Evolutionary conservation across 1,140 invertebrate species (phyloP), one percentile per base, ranked within the genome.

Genomic region (Macrostomum lignano): DNA sequence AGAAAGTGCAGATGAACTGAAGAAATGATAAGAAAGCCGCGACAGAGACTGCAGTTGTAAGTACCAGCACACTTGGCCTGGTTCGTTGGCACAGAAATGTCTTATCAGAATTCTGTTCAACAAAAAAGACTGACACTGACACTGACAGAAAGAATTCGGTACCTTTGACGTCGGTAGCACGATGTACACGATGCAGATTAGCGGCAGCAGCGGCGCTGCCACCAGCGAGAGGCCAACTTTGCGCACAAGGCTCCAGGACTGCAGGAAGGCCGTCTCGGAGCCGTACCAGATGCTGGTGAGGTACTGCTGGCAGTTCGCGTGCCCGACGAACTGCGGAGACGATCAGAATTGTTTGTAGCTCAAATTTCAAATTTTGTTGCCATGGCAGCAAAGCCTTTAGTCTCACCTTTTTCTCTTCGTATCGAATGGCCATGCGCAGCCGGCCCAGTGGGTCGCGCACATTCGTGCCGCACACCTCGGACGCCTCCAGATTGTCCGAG

Each of bases 221-320:
- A 33, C 10, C 7, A 33, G 9, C 3, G 32, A 17, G 6, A 33
- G 11, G 14, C 24, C 21, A 17, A 11, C 25, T 28, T 39, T 39
- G 28, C 20, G 22, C 10, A 20, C 5, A 2, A 25, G 13, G 5
- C 25, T 29, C 24, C 26, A 19, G 5, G 38, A 39, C 33, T 39
- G 38, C 31, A 42, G 36, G 19, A 33, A 33, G 10, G 32, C 32
- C 6, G 32, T 33, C 10, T 33, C 13, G 9, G 32, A 19, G 3
- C 32, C 29, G 21, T 40, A 35, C 39, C 39, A 40, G 21, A 40
- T 40, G 33, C 37, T 38, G 1, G 33, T 33, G 23, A 40, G 19
- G 23, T 40, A 39, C 36, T 40, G 39, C 24, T 40, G 39, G 38
- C 39, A 40, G 29, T 38, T 38, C 25, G 39, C 32, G 35, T 40